These are phyloP conservation scores for Lepidocyrtoides sp. DNA, from an alignment of 2,888 invertebrate genomes.

Conservation along the genomic window DNA sequence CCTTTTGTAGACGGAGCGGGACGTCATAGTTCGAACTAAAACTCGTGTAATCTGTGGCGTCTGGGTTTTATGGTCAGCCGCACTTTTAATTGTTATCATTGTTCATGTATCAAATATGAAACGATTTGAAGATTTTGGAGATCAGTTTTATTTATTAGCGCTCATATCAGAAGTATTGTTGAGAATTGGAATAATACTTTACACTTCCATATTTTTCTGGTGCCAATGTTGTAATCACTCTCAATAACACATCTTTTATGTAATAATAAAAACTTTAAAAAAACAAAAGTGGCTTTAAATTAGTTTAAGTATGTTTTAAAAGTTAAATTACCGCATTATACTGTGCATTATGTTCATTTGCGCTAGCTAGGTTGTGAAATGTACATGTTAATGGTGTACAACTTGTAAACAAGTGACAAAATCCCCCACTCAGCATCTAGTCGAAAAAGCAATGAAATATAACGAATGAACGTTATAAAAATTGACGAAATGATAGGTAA, in stretches of 20 bases:
- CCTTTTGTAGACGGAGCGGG: constrained; percentile 27
- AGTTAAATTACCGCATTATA: too few species aligned
- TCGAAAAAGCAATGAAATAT: too few species aligned
- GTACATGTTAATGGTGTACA: too few species aligned
- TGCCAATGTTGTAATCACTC: constrained; percentile 6
- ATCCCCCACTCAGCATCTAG: too few species aligned
- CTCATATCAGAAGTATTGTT: constrained; percentile 51
- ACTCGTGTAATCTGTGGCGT: background rate
- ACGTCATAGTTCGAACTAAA: background rate
- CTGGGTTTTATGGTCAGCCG: constrained; percentile 59
- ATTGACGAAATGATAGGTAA: background rate
- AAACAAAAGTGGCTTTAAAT: too few species aligned
- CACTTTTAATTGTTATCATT: constrained; percentile 46
- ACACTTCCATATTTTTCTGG: constrained; percentile 50
- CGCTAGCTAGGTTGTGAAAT: too few species aligned
- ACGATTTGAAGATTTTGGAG: constrained; percentile 44
- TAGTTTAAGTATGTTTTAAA: too few species aligned
- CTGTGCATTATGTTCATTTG: too few species aligned
- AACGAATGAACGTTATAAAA: background rate
- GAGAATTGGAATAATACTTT: constrained; percentile 37
- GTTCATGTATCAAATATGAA: constrained; percentile 18
- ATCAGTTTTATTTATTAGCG: constrained; percentile 68
- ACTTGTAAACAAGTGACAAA: too few species aligned
- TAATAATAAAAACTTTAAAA: too few species aligned
- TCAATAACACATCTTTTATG: too few species aligned